Conservation (phyloP, 1,140 invertebrate species). For the Capitella teleta region DNA sequence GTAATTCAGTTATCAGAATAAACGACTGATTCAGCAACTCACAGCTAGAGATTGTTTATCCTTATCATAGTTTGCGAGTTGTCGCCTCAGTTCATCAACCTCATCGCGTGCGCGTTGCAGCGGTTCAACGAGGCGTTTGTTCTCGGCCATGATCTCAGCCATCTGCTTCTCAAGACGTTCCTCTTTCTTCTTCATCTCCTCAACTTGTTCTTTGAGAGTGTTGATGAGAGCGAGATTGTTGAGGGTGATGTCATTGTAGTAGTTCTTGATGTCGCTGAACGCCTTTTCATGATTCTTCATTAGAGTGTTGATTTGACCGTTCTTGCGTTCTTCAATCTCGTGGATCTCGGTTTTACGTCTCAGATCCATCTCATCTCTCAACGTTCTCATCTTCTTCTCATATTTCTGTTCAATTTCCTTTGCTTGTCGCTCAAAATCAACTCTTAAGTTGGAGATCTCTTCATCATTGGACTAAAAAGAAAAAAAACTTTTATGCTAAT, state of each 20-base stretch:
- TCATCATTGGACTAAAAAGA: too few species aligned
- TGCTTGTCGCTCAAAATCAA: constrained; percentile 61
- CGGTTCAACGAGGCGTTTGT: constrained; percentile 59
- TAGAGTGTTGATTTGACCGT: constrained; percentile 67
- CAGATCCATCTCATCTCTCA: constrained; percentile 61
- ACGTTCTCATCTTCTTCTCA: constrained; percentile 61
- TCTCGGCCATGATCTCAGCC: constrained; percentile 54
- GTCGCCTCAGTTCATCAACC: constrained; percentile 55
- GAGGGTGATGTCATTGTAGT: constrained; percentile 84
- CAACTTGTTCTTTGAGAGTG: constrained; percentile 73
- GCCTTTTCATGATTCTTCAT: constrained; percentile 72
- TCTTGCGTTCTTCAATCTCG: constrained; percentile 81
- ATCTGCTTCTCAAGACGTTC: constrained; percentile 62
- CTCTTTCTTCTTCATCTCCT: constrained; percentile 66
- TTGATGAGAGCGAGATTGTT: constrained; percentile 78
- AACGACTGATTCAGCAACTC: neutral
- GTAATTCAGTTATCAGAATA: neutral
- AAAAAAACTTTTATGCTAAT: neutral
- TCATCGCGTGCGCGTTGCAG: constrained; percentile 57
- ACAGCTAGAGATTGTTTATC: constrained; percentile 55
- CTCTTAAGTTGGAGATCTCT: too few species aligned
- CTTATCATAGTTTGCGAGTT: constrained; percentile 68
- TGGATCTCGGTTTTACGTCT: constrained; percentile 56
- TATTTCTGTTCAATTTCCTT: constrained; percentile 69
- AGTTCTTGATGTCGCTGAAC: constrained; percentile 78